A percentile compares a stretch with the other conserved stretches of the same genome.
Evolutionary conservation across 2,888 invertebrate genomes (phyloP).

Genomic region (Smittia sp.): DNA sequence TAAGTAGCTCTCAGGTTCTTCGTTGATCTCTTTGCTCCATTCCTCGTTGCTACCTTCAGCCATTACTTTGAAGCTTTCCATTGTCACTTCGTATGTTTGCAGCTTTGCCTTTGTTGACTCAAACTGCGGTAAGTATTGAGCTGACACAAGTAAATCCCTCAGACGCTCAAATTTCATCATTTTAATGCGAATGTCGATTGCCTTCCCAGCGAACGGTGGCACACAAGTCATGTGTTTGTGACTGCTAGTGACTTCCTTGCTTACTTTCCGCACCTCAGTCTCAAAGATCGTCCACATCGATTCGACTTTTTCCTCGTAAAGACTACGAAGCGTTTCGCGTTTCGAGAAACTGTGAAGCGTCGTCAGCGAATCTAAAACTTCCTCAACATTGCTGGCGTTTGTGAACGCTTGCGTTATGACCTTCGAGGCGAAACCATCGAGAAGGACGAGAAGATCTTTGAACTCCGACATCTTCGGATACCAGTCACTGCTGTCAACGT

Average conservation of each 20-base stretch:
- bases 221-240: slow-evolving; percentile 64
- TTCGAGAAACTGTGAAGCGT: slow-evolving; percentile 75
- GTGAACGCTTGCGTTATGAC: slow-evolving; percentile 75
- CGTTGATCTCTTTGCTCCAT: slow-evolving; percentile 60
- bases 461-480: slow-evolving; percentile 51
- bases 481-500: slow-evolving; percentile 80
- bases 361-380: slow-evolving; percentile 73
- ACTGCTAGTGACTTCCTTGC: slow-evolving; percentile 64
- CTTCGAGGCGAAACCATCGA: slow-evolving; percentile 79
- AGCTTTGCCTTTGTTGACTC: background rate
- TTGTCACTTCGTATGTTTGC: slow-evolving; percentile 44
- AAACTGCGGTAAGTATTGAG: slow-evolving; percentile 28
- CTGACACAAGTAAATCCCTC: background rate
- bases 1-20: slow-evolving; percentile 59
- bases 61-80: slow-evolving; percentile 49
- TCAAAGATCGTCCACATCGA: slow-evolving; percentile 73
- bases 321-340: slow-evolving; percentile 66
- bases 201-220: slow-evolving; percentile 69
- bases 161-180: slow-evolving; percentile 14
- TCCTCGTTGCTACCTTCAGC: slow-evolving; percentile 57
- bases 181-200: background rate
- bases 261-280: slow-evolving; percentile 70
- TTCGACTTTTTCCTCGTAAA: slow-evolving; percentile 67
- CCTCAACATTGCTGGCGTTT: slow-evolving; percentile 74
- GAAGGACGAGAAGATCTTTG: slow-evolving; percentile 55